A percentile compares a stretch with the other conserved stretches of the same genome.
Evolutionary conservation across 1,140 invertebrate genomes (phyloP).

Genomic region (Drosophila navojoa): DNA sequence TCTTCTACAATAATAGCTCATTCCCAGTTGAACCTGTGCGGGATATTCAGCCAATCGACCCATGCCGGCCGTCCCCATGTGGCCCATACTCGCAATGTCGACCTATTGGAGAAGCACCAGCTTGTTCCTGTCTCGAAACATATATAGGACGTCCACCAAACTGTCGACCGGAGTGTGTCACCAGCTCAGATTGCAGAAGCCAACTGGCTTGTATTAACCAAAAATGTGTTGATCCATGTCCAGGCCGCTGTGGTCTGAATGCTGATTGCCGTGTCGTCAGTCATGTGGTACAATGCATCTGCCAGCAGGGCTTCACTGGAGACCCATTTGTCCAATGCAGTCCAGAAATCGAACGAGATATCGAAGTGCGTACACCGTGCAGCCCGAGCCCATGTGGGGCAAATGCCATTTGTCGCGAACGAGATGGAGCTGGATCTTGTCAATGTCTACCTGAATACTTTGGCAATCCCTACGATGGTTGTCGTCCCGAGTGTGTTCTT

Average conservation of each 20-base stretch:
- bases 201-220: conserved; percentile 90
- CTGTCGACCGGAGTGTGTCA: conserved; percentile 91
- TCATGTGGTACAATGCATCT: conserved; percentile 91
- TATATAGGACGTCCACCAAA: conserved; percentile 92
- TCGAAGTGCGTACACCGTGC: conserved; percentile 85
- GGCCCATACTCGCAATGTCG: conserved; percentile 89
- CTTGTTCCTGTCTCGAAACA: conserved; percentile 89
- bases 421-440: conserved; percentile 88
- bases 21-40: conserved; percentile 84
- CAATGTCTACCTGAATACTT: conserved; percentile 89
- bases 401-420: conserved; percentile 89
- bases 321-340: conserved; percentile 89
- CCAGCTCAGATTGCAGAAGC: conserved; percentile 91
- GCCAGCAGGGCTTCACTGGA: conserved; percentile 89
- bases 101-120: conserved; percentile 86
- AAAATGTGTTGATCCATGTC: conserved; percentile 92
- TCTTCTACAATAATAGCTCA: not conserved
- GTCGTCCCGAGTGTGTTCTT: conserved; percentile 87
- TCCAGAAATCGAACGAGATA: conserved; percentile 79
- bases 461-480: conserved; percentile 91
- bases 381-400: conserved; percentile 89
- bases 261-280: conserved; percentile 91
- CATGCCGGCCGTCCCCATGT: conserved; percentile 89
- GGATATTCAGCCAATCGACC: conserved; percentile 84
- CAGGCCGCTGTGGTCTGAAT: conserved; percentile 91